Evolutionary conservation across 2,113 vertebrate species (phyloP).

Genomic region (Saimiri boliviensis): DNA sequence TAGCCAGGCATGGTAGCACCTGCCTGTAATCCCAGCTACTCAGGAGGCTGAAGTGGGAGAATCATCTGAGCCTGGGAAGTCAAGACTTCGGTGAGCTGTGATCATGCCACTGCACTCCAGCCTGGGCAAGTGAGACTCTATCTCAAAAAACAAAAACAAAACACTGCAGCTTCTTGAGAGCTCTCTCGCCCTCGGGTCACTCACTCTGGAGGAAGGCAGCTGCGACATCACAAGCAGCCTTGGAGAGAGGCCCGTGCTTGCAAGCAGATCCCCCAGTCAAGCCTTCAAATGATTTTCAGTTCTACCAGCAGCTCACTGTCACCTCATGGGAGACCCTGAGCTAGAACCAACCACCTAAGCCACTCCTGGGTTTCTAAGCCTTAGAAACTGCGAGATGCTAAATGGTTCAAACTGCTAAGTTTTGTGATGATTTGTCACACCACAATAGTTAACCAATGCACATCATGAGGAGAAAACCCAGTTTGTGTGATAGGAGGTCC

Average conservation of each 20-base stretch:
- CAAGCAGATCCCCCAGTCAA: neutral
- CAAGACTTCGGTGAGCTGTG: too few species aligned
- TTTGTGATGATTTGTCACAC: neutral
- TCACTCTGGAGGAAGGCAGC: neutral
- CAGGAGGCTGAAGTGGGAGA: too few species aligned
- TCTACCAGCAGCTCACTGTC: neutral
- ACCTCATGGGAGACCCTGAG: neutral
- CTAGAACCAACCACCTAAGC: neutral
- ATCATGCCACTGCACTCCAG: too few species aligned
- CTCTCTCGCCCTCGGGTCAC: neutral
- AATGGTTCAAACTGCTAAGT: neutral
- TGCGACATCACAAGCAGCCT: neutral
- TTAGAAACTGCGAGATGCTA: neutral
- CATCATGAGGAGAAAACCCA: neutral
- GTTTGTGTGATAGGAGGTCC: neutral
- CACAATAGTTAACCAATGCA: neutral
- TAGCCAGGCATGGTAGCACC: too few species aligned
- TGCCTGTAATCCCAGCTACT: too few species aligned
- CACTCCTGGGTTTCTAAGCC: neutral
- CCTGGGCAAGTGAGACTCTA: too few species aligned
- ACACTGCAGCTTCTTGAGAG: neutral
- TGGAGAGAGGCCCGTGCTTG: neutral
- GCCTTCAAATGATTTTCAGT: neutral
- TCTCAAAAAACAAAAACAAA: too few species aligned
- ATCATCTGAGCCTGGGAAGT: too few species aligned